Evolutionary conservation across 1,140 invertebrate genomes (phyloP).

Genomic region (Lepidurus couesii): DNA sequence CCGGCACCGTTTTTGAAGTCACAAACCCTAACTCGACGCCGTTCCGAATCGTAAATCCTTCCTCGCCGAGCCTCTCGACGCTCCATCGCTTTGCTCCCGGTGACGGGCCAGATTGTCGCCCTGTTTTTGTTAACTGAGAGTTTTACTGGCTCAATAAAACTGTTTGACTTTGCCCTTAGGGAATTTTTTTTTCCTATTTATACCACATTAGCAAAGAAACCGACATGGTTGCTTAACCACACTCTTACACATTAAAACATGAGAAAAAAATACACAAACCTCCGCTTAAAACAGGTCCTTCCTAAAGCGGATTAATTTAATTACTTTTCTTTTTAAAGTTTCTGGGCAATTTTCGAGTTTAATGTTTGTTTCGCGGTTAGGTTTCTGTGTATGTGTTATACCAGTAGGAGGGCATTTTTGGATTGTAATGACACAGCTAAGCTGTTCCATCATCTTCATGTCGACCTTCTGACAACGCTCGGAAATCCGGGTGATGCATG

Average conservation of each 20-base stretch:
- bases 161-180: neutral
- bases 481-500: slow-evolving; percentile 18
- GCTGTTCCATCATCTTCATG: slow-evolving; percentile 17
- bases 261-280: too few species aligned
- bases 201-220: neutral
- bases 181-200: neutral
- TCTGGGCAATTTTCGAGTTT: neutral
- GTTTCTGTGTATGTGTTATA: neutral
- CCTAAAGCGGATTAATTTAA: neutral
- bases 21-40: slow-evolving; percentile 14
- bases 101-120: slow-evolving; percentile 20
- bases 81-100: slow-evolving; percentile 15
- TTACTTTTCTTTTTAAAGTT: neutral
- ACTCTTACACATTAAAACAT: too few species aligned
- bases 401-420: neutral
- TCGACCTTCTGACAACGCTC: neutral
- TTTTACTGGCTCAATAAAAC: neutral
- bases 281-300: too few species aligned
- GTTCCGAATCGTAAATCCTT: slow-evolving; percentile 22
- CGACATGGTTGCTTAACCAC: too few species aligned
- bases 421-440: neutral
- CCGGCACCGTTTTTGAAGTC: slow-evolving; percentile 16
- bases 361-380: neutral
- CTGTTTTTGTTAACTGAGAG: slow-evolving; percentile 3
- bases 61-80: slow-evolving; percentile 15